Evolutionary conservation across 2,113 vertebrate genomes (phyloP), one percentile per base, ranked within the genome.

Genomic region (Sciurus niger): DNA sequence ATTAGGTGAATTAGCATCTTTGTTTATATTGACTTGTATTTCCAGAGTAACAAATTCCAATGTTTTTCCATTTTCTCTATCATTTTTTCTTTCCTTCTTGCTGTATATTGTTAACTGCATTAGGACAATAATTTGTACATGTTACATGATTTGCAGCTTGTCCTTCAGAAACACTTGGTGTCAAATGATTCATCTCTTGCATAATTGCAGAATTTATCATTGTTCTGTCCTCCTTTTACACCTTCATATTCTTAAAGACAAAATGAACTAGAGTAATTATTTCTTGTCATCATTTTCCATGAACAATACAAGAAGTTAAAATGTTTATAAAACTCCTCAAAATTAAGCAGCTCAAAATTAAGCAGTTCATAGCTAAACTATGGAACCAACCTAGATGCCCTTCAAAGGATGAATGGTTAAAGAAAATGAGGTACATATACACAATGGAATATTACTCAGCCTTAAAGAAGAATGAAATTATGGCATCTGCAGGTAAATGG

Each of bases 41-140:
- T 82, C 78, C 60, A 51, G 37, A 90, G 37, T 84, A 90, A 95
- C 34, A 95, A 78, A 73, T 51, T 18, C 43, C 46, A 67, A 78
- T 4, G 11, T 37, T 79, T 78, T 80, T 72, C 85, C 51, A 76
- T 58, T 55, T 94, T 43, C 37, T 96, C 16, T 22, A 53, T 84
- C 37, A 68, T 60, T 63, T 94, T 40, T 94, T 89, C 68, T 80
- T 78, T 89, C 40, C 16, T 80, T 84, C 58, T 86, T 63, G n/a
- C 7, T 28, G 3, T 30, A 3, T 34, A n/a, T 73, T 74, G 0
- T 37, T 82, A 90, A 43, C 40, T 80, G 51, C 30, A 74, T n/a
- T 53, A 11, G 74, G 25, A 87, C 6, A 76, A 25, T 58, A 37
- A 34, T 67, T 84, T 83, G 13, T 55, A 73, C 51, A 40, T 73